These are phyloP conservation scores for Galaxea fascicularis DNA, from an alignment of 92 coral and sea anemone species.

Conservation along the genomic window DNA sequence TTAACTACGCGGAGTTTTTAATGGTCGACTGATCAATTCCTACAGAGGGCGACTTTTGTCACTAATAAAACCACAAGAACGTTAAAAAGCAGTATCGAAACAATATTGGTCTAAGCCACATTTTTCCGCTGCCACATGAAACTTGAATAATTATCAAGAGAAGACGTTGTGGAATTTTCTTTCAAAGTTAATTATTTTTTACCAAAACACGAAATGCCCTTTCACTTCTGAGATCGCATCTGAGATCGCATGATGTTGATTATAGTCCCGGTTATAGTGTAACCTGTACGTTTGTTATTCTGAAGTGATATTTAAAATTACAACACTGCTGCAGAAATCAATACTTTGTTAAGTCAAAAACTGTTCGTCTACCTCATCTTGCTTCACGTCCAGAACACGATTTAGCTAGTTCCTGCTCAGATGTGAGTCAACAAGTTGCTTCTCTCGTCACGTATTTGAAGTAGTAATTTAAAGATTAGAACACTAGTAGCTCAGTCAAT, in stretches of 20 bases:
- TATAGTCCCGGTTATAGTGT: not conserved
- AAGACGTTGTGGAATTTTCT: not conserved
- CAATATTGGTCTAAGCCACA: slow-evolving; percentile 33
- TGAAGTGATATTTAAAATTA: slow-evolving; percentile 5
- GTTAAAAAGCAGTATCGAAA: slow-evolving; percentile 3
- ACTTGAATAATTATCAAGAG: slow-evolving; percentile 22
- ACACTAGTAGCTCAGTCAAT: not conserved
- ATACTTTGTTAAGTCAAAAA: not conserved
- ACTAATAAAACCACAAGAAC: slow-evolving; percentile 32
- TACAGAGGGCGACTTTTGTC: slow-evolving; percentile 16
- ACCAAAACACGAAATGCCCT: not conserved
- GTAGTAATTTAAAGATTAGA: slow-evolving; percentile 1
- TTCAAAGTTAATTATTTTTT: not conserved
- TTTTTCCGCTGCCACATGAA: slow-evolving; percentile 31
- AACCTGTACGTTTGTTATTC: not conserved
- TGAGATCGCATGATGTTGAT: too few relatives aligned
- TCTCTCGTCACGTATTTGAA: not conserved
- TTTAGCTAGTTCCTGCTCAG: not conserved
- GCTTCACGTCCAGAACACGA: not conserved
- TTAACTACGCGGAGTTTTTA: not conserved
- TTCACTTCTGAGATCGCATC: not conserved
- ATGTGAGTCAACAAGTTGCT: not conserved
- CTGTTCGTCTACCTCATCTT: not conserved
- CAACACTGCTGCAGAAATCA: slow-evolving; percentile 5
- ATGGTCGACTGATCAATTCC: slow-evolving; percentile 16